Evolutionary conservation across 2,797 vertebrate species (phyloP), one percentile per base, ranked within the genome.

Genomic region (Etheostoma perlongum): DNA sequence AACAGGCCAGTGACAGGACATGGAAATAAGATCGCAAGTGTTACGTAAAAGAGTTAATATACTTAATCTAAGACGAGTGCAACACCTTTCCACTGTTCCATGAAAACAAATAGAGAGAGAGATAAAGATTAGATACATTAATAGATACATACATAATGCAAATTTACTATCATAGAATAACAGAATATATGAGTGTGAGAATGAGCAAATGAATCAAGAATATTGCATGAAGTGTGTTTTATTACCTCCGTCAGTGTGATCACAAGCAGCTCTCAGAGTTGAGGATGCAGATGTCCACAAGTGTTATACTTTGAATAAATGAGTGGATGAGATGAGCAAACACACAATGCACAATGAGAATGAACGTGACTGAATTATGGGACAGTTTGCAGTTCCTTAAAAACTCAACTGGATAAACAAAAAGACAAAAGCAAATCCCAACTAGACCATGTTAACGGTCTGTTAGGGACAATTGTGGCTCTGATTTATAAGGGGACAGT

Each of bases 1-100:
- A 83, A 91, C 75, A 52, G 16, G 40, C 40, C 19, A 19, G 61
- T 42, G 75, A 70, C 52, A 69, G 40, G 72, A 87, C 73, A 54
- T 57, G 76, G 71, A 77, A 69, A 81, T 64, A 19, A 70, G 68
- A 76, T 6, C 13, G 33, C 30, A 18, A 77, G 44, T 4, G 65
- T 73, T 16, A 55, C 54, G 62, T 67, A 46, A 71, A 72, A 71
- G 67, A 67, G 69, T 74, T 76, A 55, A 81, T 67, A 62, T 1
- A 23, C 3, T 46, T 57, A 49, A 79, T 74, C 10, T 18, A 47
- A 73, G 40, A 74, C 6, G 5, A 72, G 75, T 8, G 9, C 2
- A 54, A 61, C 21, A 33, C 23, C 53, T 46, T n/a, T 51, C 11
- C 13, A 12, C 14, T 59, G 52, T 23, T 59, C 23, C 42, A 64